Evolutionary conservation across 2,113 vertebrate genomes (phyloP).

Genomic region (Pundamilia nyererei): DNA sequence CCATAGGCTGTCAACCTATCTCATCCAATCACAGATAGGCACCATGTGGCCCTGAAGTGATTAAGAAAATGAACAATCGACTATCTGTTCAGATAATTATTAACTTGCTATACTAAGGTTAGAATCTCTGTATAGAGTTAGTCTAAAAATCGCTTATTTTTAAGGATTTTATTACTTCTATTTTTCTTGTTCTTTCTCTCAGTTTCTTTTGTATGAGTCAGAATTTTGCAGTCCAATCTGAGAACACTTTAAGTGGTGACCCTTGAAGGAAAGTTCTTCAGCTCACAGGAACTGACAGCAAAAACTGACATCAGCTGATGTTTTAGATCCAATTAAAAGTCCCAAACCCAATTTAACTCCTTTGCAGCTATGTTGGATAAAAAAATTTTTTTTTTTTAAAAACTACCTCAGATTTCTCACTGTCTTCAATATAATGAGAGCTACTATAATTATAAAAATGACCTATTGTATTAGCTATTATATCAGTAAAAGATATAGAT

Average conservation of each 20-base stretch:
- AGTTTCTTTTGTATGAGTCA: neutral
- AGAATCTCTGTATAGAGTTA: neutral
- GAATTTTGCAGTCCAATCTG: neutral
- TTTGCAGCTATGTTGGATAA: neutral
- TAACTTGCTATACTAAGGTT: neutral
- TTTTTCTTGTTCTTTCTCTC: neutral
- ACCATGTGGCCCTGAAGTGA: neutral
- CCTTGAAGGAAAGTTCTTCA: neutral
- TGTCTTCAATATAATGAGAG: neutral
- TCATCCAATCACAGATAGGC: neutral
- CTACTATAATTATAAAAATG: neutral
- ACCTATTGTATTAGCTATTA: neutral
- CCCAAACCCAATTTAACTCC: neutral
- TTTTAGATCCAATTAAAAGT: neutral
- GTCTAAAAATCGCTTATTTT: neutral
- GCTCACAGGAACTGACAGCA: neutral
- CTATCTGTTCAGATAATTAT: neutral
- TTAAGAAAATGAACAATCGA: neutral
- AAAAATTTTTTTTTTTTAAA: rapidly evolving
- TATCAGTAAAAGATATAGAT: neutral
- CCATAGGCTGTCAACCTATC: neutral
- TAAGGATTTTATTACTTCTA: neutral
- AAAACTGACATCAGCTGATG: neutral
- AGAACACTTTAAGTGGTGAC: neutral
- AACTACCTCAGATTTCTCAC: neutral